Percentiles rank a stretch among this genome's conserved stretches.
Evolutionary conservation across 1,140 invertebrate genomes (phyloP).

Genomic region (Drosophila ironensis): DNA sequence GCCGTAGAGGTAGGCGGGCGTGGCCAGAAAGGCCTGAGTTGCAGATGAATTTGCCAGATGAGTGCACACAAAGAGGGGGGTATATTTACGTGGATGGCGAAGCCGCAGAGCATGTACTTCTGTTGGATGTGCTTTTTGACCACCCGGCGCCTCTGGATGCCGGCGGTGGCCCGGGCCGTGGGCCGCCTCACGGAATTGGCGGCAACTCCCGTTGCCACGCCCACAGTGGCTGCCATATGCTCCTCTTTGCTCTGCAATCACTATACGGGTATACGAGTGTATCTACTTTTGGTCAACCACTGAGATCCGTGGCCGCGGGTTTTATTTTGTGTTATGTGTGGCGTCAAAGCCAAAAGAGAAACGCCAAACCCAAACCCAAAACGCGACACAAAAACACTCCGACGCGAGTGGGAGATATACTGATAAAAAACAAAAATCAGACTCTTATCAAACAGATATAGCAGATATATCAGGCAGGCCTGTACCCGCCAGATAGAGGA

Average conservation of each 20-base stretch:
- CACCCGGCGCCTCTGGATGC: constrained; percentile 72
- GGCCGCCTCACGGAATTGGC: constrained; percentile 42
- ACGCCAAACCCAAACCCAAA: constrained; percentile 10
- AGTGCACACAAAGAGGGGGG: too few relatives aligned
- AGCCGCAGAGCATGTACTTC: constrained; percentile 81
- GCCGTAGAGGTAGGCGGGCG: constrained; percentile 76
- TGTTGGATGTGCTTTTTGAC: constrained; percentile 81
- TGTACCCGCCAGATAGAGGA: constrained; percentile 5
- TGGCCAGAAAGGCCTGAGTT: constrained; percentile 72
- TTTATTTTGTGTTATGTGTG: constrained; percentile 52
- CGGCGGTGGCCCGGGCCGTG: constrained; percentile 67
- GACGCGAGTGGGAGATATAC: constrained; percentile 9
- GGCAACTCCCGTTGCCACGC: constrained; percentile 1
- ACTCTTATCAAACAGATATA: constrained; percentile 56
- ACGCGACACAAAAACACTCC: constrained; percentile 3
- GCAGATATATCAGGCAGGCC: constrained; percentile 4
- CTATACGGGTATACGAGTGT: too few relatives aligned
- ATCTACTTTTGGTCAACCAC: not conserved
- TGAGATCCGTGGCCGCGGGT: constrained; percentile 15
- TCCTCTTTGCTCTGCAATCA: too few relatives aligned
- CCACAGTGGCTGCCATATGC: constrained; percentile 34
- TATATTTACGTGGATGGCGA: constrained; percentile 80
- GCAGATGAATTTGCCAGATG: too few relatives aligned
- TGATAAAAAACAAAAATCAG: constrained; percentile 76
- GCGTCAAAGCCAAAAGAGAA: constrained; percentile 34